Evolutionary conservation across 1,140 invertebrate genomes (phyloP), one percentile per base, ranked within the genome.

Genomic region (Mizuhopecten yessoensis): DNA sequence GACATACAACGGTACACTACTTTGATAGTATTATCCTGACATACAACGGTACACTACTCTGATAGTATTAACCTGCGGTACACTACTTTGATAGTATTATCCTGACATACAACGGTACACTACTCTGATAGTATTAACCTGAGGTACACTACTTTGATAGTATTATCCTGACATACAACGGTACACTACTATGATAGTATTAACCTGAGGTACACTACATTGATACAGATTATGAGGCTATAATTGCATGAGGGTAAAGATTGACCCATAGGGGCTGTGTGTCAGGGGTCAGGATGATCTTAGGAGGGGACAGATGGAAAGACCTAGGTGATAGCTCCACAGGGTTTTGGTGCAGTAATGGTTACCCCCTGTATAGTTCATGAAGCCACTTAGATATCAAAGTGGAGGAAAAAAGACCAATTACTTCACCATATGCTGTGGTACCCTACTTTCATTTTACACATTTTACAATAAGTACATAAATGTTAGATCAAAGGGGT

Each of bases 381-480:
- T 75, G 57, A 75, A 75, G 57, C 57, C 57, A 75, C 57, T 75
- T 75, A 29, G 57, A 75, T 75, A 75, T 75, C 57, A 29, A 75
- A 75, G 57, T 75, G 57, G n/a, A 75, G 57, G 7, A 75, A 75
- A 75, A 75, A 29, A n/a, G 17, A 75, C 57, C 57, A 75, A 75
- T 75, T 75, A 75, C 11, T 75, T 75, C 57, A 75, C 57, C 57
- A 75, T 75, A 75, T 75, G 57, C 57, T 75, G 57, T n/a, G n/a
- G 11, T 23, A 75, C 11, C n/a, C 57, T 75, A 75, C 57, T 75
- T 75, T 75, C 57, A 75, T n/a, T 75, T 75, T 75, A 75, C 57
- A 75, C 57, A 75, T 75, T 75, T 75, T 75, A n/a, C 57, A 29
- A 75, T 75, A 75, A 75, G 57, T 75, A 75, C 57, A 75, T 75